These are phyloP conservation scores for Cryptomyrus ogoouensis DNA, from an alignment of 2,113 vertebrate species.

Conservation along the genomic window DNA sequence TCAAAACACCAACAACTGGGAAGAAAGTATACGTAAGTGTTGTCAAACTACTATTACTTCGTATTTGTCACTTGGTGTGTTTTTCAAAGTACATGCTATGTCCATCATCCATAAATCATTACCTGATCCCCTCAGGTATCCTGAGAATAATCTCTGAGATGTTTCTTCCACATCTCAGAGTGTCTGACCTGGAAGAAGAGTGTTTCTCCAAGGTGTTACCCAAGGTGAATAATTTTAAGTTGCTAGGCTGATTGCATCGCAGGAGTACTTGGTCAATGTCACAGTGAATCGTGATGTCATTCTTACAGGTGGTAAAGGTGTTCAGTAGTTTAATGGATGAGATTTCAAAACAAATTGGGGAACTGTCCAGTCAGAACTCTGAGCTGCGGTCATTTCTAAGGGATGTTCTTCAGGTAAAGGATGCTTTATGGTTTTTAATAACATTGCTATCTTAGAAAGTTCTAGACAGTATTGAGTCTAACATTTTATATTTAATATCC, in stretches of 20 bases:
- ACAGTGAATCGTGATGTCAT: slow-evolving; percentile 3
- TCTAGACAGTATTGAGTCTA: background rate
- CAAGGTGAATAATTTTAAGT: slow-evolving; percentile 62
- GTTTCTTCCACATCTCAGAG: slow-evolving; percentile 83
- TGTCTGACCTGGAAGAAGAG: slow-evolving; percentile 68
- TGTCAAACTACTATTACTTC: background rate
- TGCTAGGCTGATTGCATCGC: background rate
- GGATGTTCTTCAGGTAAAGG: slow-evolving; percentile 69
- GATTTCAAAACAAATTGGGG: slow-evolving; percentile 68
- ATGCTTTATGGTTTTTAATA: background rate
- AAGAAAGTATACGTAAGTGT: slow-evolving; percentile 78
- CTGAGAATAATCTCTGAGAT: slow-evolving; percentile 76
- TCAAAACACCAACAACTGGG: slow-evolving; percentile 64
- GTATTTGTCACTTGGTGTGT: background rate
- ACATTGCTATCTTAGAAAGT: background rate
- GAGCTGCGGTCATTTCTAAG: slow-evolving; percentile 67
- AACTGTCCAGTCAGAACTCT: slow-evolving; percentile 74
- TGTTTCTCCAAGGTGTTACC: slow-evolving; percentile 84
- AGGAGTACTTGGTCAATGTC: background rate
- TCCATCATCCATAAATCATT: background rate
- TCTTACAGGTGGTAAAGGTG: slow-evolving; percentile 66
- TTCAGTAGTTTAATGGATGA: slow-evolving; percentile 77
- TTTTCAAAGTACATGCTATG: slow-evolving; percentile 1
- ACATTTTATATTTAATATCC: background rate
- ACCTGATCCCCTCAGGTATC: slow-evolving; percentile 61